These are phyloP conservation scores for Neocrepidodera transversa DNA, from an alignment of 2,888 invertebrate genomes.

Conservation along the genomic window DNA sequence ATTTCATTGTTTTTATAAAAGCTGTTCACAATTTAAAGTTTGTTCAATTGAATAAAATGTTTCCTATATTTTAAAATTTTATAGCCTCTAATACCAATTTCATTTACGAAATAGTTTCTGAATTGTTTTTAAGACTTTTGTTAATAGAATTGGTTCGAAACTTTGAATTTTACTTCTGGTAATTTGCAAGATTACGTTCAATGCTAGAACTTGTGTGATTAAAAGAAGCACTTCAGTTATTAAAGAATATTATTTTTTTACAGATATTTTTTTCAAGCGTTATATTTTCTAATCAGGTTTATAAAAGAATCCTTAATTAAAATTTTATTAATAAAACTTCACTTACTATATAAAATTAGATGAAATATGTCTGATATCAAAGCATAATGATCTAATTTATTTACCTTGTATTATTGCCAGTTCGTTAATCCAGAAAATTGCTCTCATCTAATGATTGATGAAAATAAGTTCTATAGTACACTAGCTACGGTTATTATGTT, in stretches of 20 bases:
- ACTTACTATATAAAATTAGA: slow-evolving; percentile 17
- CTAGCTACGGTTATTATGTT: slow-evolving; percentile 2
- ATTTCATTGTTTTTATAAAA: background rate
- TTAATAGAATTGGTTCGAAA: slow-evolving; percentile 8
- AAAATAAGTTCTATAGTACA: background rate
- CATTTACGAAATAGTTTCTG: slow-evolving; percentile 8
- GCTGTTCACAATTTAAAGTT: background rate
- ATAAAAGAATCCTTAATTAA: no score
- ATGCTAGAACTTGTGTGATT: background rate
- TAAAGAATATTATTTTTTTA: no score
- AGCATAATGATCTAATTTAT: slow-evolving; percentile 13
- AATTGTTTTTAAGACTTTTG: background rate
- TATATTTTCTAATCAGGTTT: no score
- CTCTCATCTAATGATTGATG: slow-evolving; percentile 14
- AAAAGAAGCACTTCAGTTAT: background rate
- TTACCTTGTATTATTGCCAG: slow-evolving; percentile 13
- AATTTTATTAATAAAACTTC: no score
- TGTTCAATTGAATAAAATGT: background rate
- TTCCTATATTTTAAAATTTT: background rate
- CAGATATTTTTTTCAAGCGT: no score
- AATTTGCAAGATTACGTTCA: background rate
- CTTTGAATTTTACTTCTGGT: slow-evolving; percentile 1
- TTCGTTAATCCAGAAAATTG: slow-evolving; percentile 13
- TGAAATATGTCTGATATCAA: slow-evolving; percentile 13
- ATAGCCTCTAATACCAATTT: background rate